Conservation (phyloP, 2,113 vertebrate genomes). For the Rhinopomastus cyanomelas region DNA sequence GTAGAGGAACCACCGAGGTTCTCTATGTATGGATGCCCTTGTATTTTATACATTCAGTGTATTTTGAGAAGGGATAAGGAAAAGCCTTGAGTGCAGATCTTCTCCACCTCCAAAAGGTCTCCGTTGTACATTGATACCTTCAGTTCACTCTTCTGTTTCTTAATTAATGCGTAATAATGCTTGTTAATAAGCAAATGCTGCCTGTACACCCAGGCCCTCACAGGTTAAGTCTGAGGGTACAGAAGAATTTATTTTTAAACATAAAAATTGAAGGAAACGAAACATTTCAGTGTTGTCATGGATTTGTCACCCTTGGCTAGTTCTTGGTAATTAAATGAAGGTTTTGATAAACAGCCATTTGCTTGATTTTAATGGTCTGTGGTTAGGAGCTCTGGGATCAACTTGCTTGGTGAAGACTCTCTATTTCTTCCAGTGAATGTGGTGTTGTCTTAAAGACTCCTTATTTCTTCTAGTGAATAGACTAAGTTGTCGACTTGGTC, state of each 20-base stretch:
- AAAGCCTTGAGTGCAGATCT: not conserved
- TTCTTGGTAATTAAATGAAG: slow-evolving; percentile 24
- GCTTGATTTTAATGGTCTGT: not conserved
- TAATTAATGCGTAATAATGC: not conserved
- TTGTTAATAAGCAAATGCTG: not conserved
- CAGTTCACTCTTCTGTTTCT: not conserved
- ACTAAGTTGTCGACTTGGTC: not conserved
- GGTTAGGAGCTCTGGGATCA: not conserved
- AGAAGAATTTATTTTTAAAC: slow-evolving; percentile 17
- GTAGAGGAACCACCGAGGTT: not conserved
- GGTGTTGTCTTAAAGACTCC: not conserved
- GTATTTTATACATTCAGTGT: not conserved
- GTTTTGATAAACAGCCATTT: slow-evolving; percentile 23
- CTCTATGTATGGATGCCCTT: not conserved
- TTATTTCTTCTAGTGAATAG: not conserved
- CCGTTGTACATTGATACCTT: not conserved
- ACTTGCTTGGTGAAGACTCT: not conserved
- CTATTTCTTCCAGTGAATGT: not conserved
- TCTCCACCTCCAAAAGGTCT: not conserved
- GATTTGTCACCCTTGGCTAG: slow-evolving; percentile 21
- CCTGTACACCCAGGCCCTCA: not conserved
- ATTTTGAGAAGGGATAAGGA: not conserved
- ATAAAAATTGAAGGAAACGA: not conserved
- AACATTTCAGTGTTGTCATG: not conserved
- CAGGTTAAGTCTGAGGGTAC: not conserved